Evolutionary conservation across 1,140 invertebrate species (phyloP).

Genomic region (Callitettix versicolor): DNA sequence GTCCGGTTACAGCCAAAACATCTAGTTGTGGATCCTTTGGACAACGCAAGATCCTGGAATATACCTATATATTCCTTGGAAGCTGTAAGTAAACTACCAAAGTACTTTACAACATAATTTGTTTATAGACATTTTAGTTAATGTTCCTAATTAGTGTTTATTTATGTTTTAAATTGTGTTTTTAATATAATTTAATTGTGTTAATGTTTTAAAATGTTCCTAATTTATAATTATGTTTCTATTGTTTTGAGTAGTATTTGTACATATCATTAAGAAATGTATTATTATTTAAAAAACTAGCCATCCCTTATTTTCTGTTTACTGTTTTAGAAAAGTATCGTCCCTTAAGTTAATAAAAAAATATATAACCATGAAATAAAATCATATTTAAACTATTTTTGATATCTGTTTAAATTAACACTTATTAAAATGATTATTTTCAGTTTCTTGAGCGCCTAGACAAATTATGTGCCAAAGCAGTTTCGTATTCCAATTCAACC

Average conservation of each 20-base stretch:
- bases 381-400: too few species aligned
- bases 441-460: constrained; percentile 20
- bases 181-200: not conserved
- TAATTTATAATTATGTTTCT: not conserved
- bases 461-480: constrained; percentile 9
- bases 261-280: too few species aligned
- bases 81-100: constrained; percentile 15
- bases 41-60: constrained; percentile 41
- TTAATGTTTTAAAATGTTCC: not conserved
- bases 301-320: too few species aligned
- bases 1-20: constrained; percentile 40
- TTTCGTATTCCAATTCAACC: too few species aligned
- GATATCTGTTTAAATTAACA: too few species aligned
- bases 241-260: too few species aligned
- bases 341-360: too few species aligned
- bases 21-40: constrained; percentile 38
- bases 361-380: too few species aligned
- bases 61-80: constrained; percentile 45
- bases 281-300: too few species aligned
- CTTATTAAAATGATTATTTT: too few species aligned
- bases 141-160: not conserved
- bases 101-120: too few species aligned
- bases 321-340: too few species aligned
- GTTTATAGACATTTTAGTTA: not conserved
- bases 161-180: not conserved